Percentiles rank a stretch among this genome's conserved stretches.
These are phyloP conservation scores for Ciconia stormi DNA, from an alignment of 2,113 vertebrate species.

Conservation along the genomic window DNA sequence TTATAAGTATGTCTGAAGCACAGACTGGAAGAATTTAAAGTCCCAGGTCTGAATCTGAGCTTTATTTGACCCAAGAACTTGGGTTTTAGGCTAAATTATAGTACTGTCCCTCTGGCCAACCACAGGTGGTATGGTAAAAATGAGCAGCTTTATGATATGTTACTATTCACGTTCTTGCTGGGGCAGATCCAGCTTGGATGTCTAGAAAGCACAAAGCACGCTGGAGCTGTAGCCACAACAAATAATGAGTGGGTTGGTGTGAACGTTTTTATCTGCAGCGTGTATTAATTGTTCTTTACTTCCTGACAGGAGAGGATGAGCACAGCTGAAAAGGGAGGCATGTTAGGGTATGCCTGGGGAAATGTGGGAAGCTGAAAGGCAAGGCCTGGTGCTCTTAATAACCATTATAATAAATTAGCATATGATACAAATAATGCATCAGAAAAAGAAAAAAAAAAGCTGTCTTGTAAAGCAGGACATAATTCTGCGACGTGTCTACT, in stretches of 20 bases:
- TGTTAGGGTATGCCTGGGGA: slow-evolving; percentile 22
- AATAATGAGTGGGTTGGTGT: background rate
- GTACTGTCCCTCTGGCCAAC: background rate
- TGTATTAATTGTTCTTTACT: slow-evolving; percentile 28
- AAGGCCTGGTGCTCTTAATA: slow-evolving; percentile 19
- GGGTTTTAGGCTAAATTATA: background rate
- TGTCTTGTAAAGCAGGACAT: slow-evolving; percentile 30
- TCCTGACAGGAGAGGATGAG: slow-evolving; percentile 29
- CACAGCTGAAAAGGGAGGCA: background rate
- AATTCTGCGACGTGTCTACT: background rate
- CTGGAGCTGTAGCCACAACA: slow-evolving; percentile 17
- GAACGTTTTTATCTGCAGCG: slow-evolving; percentile 38
- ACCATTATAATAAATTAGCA: slow-evolving; percentile 50
- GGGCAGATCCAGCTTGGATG: background rate
- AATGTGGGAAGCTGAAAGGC: slow-evolving; percentile 22
- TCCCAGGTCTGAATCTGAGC: background rate
- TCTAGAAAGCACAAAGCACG: slow-evolving; percentile 4
- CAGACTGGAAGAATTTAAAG: background rate
- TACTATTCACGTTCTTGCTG: background rate
- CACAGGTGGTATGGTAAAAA: background rate
- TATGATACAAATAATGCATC: slow-evolving; percentile 41
- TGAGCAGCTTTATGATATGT: background rate
- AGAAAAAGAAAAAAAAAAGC: background rate
- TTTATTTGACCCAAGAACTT: background rate
- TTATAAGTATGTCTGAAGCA: background rate